These are phyloP conservation scores for Platynereis dumerilii DNA, from an alignment of 2,888 invertebrate species.

Conservation along the genomic window DNA sequence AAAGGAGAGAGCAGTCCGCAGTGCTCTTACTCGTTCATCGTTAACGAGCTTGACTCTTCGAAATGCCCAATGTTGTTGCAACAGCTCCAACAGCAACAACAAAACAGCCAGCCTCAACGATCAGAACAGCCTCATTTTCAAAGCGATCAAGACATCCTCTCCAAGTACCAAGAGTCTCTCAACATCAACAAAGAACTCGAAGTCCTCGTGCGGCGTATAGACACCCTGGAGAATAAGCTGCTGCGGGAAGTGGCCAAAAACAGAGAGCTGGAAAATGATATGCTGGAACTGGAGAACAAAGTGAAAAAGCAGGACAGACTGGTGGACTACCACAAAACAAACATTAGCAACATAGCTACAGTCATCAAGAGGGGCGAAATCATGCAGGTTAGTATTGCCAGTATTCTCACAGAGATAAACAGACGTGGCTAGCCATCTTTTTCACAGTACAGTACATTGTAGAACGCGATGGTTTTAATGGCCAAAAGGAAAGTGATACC, in stretches of 20 bases:
- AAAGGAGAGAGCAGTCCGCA: conserved; percentile 12
- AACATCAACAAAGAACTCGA: neutral
- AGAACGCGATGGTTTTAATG: too few relatives aligned
- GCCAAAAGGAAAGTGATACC: too few relatives aligned
- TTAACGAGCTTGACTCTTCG: conserved; percentile 20
- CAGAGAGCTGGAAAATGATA: neutral
- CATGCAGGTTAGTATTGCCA: too few relatives aligned
- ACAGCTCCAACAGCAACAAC: conserved; percentile 8
- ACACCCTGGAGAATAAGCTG: conserved; percentile 14
- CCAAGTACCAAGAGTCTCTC: neutral
- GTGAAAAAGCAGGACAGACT: neutral
- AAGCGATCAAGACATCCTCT: neutral
- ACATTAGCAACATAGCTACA: neutral
- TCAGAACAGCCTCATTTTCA: neutral
- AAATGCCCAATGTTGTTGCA: conserved; percentile 23
- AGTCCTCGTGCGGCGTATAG: neutral
- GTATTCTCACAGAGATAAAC: too few relatives aligned
- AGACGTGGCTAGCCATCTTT: too few relatives aligned
- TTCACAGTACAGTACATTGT: too few relatives aligned
- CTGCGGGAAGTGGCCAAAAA: conserved; percentile 5
- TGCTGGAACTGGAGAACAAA: neutral
- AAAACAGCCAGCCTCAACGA: neutral
- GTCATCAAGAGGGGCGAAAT: neutral
- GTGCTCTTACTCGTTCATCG: conserved; percentile 20
- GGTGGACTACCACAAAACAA: neutral